phyloP scores from a whole-genome alignment of 2,113 vertebrate species.

The Apteryx owenii region DNA sequence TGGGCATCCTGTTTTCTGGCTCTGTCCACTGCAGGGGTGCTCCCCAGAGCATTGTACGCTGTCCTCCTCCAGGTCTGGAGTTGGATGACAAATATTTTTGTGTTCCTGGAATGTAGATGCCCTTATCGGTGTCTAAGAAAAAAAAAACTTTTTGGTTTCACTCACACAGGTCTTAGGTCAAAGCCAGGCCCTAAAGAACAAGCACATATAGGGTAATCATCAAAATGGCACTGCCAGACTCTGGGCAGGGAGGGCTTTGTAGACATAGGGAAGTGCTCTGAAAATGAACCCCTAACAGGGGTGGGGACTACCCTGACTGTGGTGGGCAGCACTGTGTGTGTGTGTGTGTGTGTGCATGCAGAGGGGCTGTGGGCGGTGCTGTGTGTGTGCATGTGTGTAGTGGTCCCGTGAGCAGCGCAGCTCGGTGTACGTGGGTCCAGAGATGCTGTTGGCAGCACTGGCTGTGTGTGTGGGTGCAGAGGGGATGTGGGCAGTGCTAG shows the following conservation, averaged over 20 bases:
- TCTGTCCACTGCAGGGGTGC: background rate
- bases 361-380: background rate
- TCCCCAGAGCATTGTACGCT: background rate
- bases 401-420: no score
- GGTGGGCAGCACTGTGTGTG: background rate
- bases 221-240: no score
- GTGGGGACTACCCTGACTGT: background rate
- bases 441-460: no score
- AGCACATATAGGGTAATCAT: background rate
- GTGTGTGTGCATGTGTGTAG: background rate
- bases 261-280: fast-evolving
- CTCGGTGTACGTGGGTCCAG: no score
- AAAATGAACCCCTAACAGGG: background rate
- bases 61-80: background rate
- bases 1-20: background rate
- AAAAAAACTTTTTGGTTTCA: background rate
- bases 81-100: background rate
- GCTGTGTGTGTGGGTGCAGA: no score
- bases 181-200: no score
- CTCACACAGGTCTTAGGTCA: background rate
- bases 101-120: background rate
- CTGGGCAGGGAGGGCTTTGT: background rate
- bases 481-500: no score
- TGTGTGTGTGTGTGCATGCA: no score
- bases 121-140: background rate